A percentile compares a stretch with the other conserved stretches of the same genome.
These are phyloP conservation scores for Gadopsis marmoratus DNA, from an alignment of 2,797 vertebrate genomes.

Conservation along the genomic window DNA sequence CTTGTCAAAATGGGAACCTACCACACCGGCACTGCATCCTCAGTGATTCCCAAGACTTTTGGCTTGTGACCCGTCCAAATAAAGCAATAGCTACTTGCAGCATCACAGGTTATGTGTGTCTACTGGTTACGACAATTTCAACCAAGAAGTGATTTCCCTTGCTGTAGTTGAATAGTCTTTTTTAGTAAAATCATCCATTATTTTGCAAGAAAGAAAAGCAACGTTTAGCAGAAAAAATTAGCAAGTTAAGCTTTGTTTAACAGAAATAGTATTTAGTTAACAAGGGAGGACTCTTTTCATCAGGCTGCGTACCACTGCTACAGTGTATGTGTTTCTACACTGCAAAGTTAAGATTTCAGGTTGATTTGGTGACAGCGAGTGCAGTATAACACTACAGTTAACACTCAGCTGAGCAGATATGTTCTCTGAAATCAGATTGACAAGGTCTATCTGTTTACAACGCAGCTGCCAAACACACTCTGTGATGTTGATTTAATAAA, in stretches of 20 bases:
- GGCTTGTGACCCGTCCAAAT: background rate
- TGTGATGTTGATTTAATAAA: background rate
- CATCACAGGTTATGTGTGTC: background rate
- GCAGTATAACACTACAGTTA: background rate
- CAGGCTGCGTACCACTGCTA: no score
- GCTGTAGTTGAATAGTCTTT: background rate
- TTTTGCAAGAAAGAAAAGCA: background rate
- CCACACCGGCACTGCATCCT: background rate
- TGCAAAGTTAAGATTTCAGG: background rate
- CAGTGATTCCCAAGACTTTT: background rate
- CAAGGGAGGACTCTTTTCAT: no score
- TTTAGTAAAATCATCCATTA: background rate
- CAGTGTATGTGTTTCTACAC: no score
- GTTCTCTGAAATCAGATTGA: background rate
- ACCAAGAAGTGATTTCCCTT: background rate
- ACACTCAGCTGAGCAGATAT: background rate
- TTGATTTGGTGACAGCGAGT: background rate
- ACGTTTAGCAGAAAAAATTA: no score
- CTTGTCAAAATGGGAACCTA: slow-evolving; percentile 26
- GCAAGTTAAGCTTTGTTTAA: no score
- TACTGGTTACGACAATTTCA: background rate
- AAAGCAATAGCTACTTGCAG: background rate
- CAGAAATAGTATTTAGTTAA: no score
- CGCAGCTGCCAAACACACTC: background rate
- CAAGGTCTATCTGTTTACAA: background rate